phyloP scores from a whole-genome alignment of 2,888 invertebrate genomes.

The Agrypnus murinus region DNA sequence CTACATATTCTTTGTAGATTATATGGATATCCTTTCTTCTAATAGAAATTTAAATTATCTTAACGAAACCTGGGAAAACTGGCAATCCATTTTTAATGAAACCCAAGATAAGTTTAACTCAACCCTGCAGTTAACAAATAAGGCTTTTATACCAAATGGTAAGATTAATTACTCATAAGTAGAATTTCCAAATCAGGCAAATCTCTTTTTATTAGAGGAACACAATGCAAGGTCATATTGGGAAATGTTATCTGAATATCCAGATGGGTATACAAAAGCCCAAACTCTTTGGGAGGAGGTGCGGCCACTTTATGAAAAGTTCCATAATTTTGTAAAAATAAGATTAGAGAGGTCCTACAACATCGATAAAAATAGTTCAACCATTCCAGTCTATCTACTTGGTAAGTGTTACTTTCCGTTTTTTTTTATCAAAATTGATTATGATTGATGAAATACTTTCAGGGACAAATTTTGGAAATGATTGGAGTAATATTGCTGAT shows the following conservation, averaged over 20 bases:
- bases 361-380: slow-evolving; percentile 68
- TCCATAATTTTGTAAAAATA: slow-evolving; percentile 74
- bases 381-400: slow-evolving; percentile 73
- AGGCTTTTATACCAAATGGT: slow-evolving; percentile 63
- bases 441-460: slow-evolving; percentile 39
- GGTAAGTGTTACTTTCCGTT: slow-evolving; percentile 68
- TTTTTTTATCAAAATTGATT: not conserved
- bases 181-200: no score
- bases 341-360: slow-evolving; percentile 72
- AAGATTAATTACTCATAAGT: no score
- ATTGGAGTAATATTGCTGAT: slow-evolving; percentile 76
- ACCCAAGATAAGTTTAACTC: slow-evolving; percentile 47
- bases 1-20: slow-evolving; percentile 13
- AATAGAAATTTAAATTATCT: slow-evolving; percentile 56
- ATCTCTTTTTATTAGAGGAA: no score
- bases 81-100: slow-evolving; percentile 57
- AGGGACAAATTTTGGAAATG: slow-evolving; percentile 75
- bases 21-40: slow-evolving; percentile 55
- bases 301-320: slow-evolving; percentile 74
- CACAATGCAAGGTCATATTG: slow-evolving; percentile 68
- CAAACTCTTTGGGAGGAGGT: slow-evolving; percentile 75
- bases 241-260: slow-evolving; percentile 74
- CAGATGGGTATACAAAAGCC: slow-evolving; percentile 72
- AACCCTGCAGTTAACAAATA: slow-evolving; percentile 59
- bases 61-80: slow-evolving; percentile 60